Conservation (phyloP, 2,113 vertebrate genomes). For the Chloroceryle aenea region DNA sequence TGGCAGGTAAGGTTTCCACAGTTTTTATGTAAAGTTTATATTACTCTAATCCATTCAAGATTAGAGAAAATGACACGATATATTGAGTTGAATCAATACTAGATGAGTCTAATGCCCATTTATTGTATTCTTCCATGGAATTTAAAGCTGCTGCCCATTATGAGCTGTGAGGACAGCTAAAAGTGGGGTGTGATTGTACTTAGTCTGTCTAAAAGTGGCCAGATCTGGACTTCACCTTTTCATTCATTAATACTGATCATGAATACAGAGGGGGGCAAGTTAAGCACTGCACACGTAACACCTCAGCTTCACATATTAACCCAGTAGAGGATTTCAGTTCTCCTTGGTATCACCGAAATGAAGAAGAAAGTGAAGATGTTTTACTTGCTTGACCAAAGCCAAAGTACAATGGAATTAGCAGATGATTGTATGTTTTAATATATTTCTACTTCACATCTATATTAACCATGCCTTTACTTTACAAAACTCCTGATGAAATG, state of each 20-base stretch:
- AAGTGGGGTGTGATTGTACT: not conserved
- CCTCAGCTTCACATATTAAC: not conserved
- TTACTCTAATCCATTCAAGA: not conserved
- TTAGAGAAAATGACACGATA: not conserved
- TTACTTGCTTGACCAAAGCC: not conserved
- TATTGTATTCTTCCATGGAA: not conserved
- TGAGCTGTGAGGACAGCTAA: not conserved
- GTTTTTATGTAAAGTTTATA: not conserved
- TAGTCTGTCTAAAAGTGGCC: not conserved
- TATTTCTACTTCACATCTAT: not conserved
- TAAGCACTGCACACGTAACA: not conserved
- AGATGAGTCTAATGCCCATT: not conserved
- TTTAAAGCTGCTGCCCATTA: not conserved
- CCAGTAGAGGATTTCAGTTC: not conserved
- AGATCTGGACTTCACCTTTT: not conserved
- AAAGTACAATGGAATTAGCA: not conserved
- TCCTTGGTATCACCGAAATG: not conserved
- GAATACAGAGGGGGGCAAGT: not conserved
- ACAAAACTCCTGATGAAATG: not conserved
- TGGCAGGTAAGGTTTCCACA: not conserved
- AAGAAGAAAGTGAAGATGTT: not conserved
- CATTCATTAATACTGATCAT: not conserved
- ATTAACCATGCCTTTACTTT: not conserved
- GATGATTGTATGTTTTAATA: not conserved
- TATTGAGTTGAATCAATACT: not conserved